These are phyloP conservation scores for Lepetodrilus schrolli DNA, from an alignment of 2,888 invertebrate species.

Conservation along the genomic window DNA sequence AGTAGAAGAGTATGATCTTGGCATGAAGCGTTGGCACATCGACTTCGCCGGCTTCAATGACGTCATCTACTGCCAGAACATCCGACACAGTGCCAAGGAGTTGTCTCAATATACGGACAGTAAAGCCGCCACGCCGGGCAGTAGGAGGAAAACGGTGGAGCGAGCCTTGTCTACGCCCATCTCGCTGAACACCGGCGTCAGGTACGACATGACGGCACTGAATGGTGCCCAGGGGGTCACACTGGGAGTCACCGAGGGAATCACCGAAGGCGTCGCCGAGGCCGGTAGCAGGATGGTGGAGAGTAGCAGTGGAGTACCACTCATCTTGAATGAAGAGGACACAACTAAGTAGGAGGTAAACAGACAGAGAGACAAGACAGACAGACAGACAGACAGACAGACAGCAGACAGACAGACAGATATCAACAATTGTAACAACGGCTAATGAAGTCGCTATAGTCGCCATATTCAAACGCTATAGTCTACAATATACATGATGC, in stretches of 20 bases:
- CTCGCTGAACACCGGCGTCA: not conserved
- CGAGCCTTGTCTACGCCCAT: not conserved
- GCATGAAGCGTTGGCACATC: slow-evolving; percentile 57
- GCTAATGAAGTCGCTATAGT: too few species aligned
- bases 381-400: too few species aligned
- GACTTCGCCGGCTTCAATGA: slow-evolving; percentile 67
- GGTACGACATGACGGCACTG: not conserved
- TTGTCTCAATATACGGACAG: slow-evolving; percentile 31
- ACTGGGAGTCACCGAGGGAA: not conserved
- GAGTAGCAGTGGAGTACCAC: not conserved
- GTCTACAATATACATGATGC: too few species aligned
- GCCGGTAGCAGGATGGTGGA: not conserved
- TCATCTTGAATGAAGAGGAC: not conserved
- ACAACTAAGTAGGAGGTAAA: not conserved
- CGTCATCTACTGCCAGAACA: slow-evolving; percentile 56
- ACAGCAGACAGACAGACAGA: too few species aligned
- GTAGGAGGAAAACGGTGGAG: not conserved
- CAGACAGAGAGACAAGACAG: too few species aligned
- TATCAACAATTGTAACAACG: too few species aligned
- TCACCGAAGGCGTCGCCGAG: not conserved
- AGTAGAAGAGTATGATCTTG: slow-evolving; percentile 64
- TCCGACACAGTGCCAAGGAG: slow-evolving; percentile 48
- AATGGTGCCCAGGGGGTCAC: slow-evolving; percentile 5
- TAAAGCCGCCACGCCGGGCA: not conserved
- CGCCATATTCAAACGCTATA: too few species aligned